Percentiles rank a stretch among this genome's conserved stretches.
Evolutionary conservation across 2,888 invertebrate species (phyloP).

Genomic region (Bibio marci): DNA sequence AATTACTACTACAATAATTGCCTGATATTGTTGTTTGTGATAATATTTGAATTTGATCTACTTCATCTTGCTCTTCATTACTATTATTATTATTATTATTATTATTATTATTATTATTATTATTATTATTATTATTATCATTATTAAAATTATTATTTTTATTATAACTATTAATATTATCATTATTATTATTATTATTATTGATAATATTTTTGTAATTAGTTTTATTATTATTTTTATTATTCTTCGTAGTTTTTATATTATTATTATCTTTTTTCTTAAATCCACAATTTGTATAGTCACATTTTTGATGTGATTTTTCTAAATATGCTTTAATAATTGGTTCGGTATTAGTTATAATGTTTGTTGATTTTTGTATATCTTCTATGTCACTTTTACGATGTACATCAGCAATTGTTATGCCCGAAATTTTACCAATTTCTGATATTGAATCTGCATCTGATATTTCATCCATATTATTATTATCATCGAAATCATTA

Average conservation of each 20-base stretch:
- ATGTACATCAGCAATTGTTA: slow-evolving; percentile 25
- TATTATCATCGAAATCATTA: slow-evolving; percentile 37
- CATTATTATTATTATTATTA: no score
- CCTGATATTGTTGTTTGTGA: not conserved
- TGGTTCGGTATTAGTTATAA: slow-evolving; percentile 11
- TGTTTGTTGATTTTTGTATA: slow-evolving; percentile 16
- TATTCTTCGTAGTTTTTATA: slow-evolving; percentile 17
- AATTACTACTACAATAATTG: not conserved
- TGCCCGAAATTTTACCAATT: slow-evolving; percentile 32
- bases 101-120: not conserved
- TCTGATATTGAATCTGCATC: slow-evolving; percentile 52
- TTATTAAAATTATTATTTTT: slow-evolving; percentile 1
- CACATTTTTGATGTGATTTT: slow-evolving; percentile 10
- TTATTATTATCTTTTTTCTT: slow-evolving; percentile 7
- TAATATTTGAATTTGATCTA: not conserved
- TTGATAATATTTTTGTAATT: not conserved
- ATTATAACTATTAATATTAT: no score
- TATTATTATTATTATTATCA: slow-evolving; percentile 1
- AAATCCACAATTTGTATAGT: slow-evolving; percentile 11
- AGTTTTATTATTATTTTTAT: slow-evolving; percentile 9
- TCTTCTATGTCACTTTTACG: slow-evolving; percentile 25
- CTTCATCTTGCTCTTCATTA: slow-evolving; percentile 1
- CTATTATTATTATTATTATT: not conserved
- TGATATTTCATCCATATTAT: slow-evolving; percentile 23
- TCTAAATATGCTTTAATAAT: slow-evolving; percentile 11